Base-by-base conservation (phyloP, 2,113 vertebrate species). In the Cochlearius cochlearius region DNA sequence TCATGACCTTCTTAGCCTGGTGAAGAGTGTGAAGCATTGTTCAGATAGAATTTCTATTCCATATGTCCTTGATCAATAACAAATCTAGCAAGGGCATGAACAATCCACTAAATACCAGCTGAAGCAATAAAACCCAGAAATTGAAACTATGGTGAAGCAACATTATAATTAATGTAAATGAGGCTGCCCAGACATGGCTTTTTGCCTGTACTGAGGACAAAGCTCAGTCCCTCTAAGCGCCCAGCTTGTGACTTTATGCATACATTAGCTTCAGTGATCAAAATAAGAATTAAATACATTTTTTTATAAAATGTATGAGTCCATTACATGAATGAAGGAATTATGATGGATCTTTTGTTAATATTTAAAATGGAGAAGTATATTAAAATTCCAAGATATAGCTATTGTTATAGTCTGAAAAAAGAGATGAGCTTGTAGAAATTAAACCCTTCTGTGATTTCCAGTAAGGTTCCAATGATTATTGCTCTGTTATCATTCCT, bases 141-240 rank as follows among this genome's bases (percentile, higher is more conserved):
- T 58, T 69, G 36, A 80, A 89, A 84, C 34, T 52, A 60, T 25
- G n/a, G 38, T 69, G 59, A 74, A 74, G 34, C 15, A 88, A 80
- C 50, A 87, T 71, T 86, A 69, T 80, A 89, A 80, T 92, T 91
- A 89, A 84, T 81, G 76, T 34, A 93, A 93, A 91, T 71, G 12
- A 69, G n/a, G 18, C 11, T 93, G 38, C 17, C 68, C 59, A 81
- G 68, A 69, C 45, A 19, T 23, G 68, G 41, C 73, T 84, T 95
- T 92, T 95, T 89, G 68, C 53, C 63, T 66, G 36, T 49, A 58
- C 9, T 21, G n/a, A 83, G 64, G 80, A 93, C 80, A 91, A 80
- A 89, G 32, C 68, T 92, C 68, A 84, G 76, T 66, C 45, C 7
- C 11, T 69, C n/a, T 71, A 86, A 86, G 55, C 19, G 77, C 43